Conservation (phyloP, 2,888 invertebrate genomes). For the Agrotis exclamationis region DNA sequence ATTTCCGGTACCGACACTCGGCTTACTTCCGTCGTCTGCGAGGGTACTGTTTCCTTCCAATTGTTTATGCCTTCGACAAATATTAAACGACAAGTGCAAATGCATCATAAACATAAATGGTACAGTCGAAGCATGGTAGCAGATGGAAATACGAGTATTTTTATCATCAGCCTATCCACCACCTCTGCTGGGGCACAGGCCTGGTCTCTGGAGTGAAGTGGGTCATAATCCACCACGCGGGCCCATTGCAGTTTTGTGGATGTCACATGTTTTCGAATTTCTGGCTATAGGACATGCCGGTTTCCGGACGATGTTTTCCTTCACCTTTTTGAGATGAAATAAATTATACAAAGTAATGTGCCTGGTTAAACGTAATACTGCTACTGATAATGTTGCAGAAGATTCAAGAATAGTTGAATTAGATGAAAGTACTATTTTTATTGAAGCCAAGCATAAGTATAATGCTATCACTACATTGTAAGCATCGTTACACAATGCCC, state of each 20-base stretch:
- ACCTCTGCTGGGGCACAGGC: too few species aligned
- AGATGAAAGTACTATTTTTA: background rate
- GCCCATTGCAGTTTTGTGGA: too few species aligned
- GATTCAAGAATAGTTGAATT: background rate
- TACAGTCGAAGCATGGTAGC: background rate
- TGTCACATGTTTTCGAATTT: too few species aligned
- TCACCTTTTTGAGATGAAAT: too few species aligned
- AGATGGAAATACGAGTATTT: background rate
- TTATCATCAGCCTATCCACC: too few species aligned
- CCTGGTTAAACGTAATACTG: background rate
- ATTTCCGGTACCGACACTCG: slow-evolving; percentile 90
- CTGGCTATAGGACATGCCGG: too few species aligned
- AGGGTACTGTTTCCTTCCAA: slow-evolving; percentile 85
- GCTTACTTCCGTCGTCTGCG: slow-evolving; percentile 86
- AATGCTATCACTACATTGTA: background rate
- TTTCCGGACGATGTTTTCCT: too few species aligned
- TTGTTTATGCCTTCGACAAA: slow-evolving; percentile 88
- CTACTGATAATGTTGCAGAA: background rate
- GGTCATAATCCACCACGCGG: too few species aligned
- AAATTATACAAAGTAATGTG: too few species aligned
- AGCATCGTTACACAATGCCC: slow-evolving; percentile 14
- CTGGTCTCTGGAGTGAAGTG: background rate
- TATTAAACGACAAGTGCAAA: slow-evolving; percentile 73
- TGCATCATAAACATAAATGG: slow-evolving; percentile 47
- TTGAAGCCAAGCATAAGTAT: background rate